A percentile compares a stretch with the other conserved stretches of the same genome.
phyloP scores from a whole-genome alignment of 2,113 vertebrate genomes.

The Labeo rohita region DNA sequence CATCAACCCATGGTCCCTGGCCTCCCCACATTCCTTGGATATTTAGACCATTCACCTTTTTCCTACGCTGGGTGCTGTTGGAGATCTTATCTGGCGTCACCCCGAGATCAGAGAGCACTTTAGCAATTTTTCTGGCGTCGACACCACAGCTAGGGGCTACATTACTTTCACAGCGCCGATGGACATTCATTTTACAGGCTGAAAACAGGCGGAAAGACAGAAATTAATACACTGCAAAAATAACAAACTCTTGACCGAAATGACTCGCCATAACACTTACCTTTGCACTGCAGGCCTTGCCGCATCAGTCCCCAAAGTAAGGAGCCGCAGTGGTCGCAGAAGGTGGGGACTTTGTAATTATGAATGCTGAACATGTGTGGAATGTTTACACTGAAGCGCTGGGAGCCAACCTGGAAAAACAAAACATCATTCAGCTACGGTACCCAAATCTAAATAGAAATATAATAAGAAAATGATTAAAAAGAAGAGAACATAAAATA shows the following conservation, averaged over 20 bases:
- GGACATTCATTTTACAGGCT: conserved; percentile 99
- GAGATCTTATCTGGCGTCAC: conserved; percentile 98
- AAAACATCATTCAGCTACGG: conserved; percentile 42
- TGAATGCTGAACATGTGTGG: conserved; percentile 99
- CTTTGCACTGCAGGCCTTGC: conserved; percentile 98
- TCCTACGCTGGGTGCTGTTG: conserved; percentile 91
- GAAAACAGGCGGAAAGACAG: conserved; percentile 38
- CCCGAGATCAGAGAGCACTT: conserved; percentile 94
- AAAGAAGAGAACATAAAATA: not conserved
- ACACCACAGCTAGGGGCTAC: conserved; percentile 98
- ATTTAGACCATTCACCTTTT: conserved; percentile 82
- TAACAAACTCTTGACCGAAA: not conserved
- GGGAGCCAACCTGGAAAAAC: conserved; percentile 91
- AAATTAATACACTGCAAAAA: not conserved
- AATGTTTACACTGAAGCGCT: conserved; percentile 99
- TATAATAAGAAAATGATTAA: not conserved
- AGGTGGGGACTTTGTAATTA: conserved; percentile 99
- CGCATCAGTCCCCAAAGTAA: conserved; percentile 97
- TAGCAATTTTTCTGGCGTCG: conserved; percentile 94
- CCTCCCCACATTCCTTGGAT: not conserved
- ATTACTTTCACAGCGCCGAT: conserved; percentile 94
- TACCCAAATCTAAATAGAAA: not conserved
- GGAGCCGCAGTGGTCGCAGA: conserved; percentile 98
- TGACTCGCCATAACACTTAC: conserved; percentile 67
- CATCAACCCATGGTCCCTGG: not conserved